These are phyloP conservation scores for Chunga burmeisteri DNA, from an alignment of 2,113 vertebrate genomes.

Conservation along the genomic window DNA sequence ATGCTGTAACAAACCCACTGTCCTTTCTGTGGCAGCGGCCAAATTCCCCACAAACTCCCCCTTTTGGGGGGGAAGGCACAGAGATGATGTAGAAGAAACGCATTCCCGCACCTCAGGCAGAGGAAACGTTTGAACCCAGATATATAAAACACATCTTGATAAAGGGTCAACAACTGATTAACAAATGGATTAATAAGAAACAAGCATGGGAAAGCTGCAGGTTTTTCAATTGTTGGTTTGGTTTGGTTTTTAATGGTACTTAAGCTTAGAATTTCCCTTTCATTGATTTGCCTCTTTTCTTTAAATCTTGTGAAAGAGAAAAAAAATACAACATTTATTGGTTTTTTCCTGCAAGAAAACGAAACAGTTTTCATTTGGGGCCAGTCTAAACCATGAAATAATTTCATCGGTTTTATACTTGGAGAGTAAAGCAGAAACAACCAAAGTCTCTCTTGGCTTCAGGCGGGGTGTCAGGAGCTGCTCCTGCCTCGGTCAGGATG, in stretches of 20 bases:
- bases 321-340: neutral
- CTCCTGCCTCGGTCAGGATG: fast-evolving
- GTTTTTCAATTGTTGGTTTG: too few relatives aligned
- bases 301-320: neutral
- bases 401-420: fast-evolving
- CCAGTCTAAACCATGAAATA: neutral
- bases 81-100: neutral
- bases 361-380: neutral
- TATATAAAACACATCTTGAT: neutral
- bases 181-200: neutral
- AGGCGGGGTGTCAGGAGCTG: fast-evolving
- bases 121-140: neutral
- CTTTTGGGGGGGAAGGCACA: too few relatives aligned
- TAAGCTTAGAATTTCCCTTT: neutral
- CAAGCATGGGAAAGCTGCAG: neutral
- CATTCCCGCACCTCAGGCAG: neutral
- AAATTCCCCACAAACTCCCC: neutral
- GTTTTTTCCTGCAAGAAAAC: neutral
- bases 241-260: neutral
- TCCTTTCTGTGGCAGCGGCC: neutral
- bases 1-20: neutral
- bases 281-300: neutral
- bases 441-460: neutral
- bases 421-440: neutral
- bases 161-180: neutral